phyloP scores from a whole-genome alignment of 2,797 vertebrate genomes.

The Hoplostethus mediterraneus region DNA sequence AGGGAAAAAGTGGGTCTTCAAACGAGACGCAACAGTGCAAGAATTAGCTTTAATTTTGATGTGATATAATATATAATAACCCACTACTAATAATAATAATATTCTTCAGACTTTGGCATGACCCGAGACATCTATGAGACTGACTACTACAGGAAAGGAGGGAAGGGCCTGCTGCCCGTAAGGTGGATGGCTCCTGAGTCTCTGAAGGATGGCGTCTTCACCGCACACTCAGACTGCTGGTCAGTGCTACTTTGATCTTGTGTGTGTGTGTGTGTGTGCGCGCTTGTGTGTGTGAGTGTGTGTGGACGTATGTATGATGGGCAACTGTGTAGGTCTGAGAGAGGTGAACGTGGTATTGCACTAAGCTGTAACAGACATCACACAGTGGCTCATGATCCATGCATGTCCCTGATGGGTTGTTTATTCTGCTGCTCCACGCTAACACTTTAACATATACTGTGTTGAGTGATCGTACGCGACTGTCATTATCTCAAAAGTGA shows the following conservation, averaged over 20 bases:
- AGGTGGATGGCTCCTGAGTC: constrained; percentile 98
- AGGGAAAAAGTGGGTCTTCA: neutral
- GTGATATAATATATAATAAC: too few relatives aligned
- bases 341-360: too few relatives aligned
- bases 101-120: constrained; percentile 94
- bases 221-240: constrained; percentile 95
- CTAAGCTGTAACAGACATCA: too few relatives aligned
- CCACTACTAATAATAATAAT: neutral
- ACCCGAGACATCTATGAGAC: constrained; percentile 98
- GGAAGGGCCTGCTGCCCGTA: constrained; percentile 95
- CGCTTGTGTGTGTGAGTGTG: neutral
- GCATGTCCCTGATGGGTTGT: too few relatives aligned
- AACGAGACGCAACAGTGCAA: neutral
- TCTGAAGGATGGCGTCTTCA: constrained; percentile 96
- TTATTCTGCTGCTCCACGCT: too few relatives aligned
- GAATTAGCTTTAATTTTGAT: too few relatives aligned
- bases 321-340: neutral
- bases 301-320: neutral
- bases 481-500: too few relatives aligned
- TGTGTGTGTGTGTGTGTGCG: neutral
- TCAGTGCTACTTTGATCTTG: constrained; percentile 75
- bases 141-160: constrained; percentile 97
- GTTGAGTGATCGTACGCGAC: too few relatives aligned
- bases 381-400: too few relatives aligned
- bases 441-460: too few relatives aligned